Conservation (phyloP, 2,113 vertebrate species). For the Todiramphus saurophagus region DNA sequence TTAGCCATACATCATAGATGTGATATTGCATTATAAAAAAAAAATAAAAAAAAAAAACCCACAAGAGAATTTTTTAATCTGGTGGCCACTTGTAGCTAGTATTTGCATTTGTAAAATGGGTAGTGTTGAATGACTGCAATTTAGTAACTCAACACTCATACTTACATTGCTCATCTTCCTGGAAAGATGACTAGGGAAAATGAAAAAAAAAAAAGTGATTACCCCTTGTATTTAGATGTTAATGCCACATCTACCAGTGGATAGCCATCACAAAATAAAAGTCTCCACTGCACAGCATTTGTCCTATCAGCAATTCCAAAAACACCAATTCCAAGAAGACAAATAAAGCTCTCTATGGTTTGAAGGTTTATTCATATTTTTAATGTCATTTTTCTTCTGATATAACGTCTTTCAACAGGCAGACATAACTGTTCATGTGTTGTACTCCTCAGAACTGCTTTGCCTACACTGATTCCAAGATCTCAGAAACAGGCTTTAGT, state of each 20-base stretch:
- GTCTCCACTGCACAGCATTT: not conserved
- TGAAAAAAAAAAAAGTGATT: not conserved
- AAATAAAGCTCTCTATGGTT: not conserved
- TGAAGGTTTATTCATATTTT: not conserved
- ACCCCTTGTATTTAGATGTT: not conserved
- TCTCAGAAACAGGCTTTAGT: not conserved
- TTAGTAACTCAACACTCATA: rapidly evolving
- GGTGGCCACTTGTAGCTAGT: rapidly evolving
- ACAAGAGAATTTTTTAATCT: not conserved
- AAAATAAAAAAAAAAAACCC: too few relatives aligned
- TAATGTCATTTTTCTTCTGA: not conserved
- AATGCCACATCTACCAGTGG: not conserved
- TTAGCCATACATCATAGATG: not conserved
- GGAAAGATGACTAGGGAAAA: not conserved
- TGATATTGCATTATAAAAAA: not conserved
- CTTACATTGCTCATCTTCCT: not conserved
- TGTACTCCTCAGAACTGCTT: not conserved
- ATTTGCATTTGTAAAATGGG: not conserved
- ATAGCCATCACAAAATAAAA: not conserved
- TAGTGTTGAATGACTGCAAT: not conserved
- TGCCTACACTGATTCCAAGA: not conserved
- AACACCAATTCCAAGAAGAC: not conserved
- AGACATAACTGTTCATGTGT: not conserved
- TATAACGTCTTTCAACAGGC: not conserved
- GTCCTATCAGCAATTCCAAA: not conserved